phyloP scores from a whole-genome alignment of 2,797 vertebrate genomes.

The Merluccius polli region DNA sequence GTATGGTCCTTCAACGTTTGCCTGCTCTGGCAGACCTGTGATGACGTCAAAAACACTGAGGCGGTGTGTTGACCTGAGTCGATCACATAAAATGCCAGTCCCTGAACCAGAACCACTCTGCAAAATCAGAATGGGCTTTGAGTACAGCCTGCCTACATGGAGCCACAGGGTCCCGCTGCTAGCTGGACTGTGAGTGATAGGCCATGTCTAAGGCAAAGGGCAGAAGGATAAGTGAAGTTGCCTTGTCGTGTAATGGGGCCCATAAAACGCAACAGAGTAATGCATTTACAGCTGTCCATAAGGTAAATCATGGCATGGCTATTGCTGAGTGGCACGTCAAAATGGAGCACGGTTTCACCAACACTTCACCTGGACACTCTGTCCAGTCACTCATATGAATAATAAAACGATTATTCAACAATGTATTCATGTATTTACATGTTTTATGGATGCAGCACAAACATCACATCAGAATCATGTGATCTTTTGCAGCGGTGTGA shows the following conservation, averaged over 20 bases:
- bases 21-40: not conserved
- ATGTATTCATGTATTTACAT: not conserved
- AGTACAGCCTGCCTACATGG: not conserved
- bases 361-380: slow-evolving; percentile 9
- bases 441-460: not conserved
- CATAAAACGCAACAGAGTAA: slow-evolving; percentile 67
- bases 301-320: slow-evolving; percentile 45
- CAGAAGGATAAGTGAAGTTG: slow-evolving; percentile 56
- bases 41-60: not conserved
- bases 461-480: not conserved
- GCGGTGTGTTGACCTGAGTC: not conserved
- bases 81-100: not conserved
- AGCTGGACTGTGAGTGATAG: slow-evolving; percentile 37
- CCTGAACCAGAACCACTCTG: slow-evolving; percentile 1
- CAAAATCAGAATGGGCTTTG: not conserved
- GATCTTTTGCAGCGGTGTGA: not conserved
- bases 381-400: not conserved
- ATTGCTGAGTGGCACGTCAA: slow-evolving; percentile 22
- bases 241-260: slow-evolving; percentile 57
- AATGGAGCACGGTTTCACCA: slow-evolving; percentile 11
- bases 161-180: not conserved
- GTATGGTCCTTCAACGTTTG: not conserved
- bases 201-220: slow-evolving; percentile 49
- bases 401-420: slow-evolving; percentile 9
- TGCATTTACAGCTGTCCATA: slow-evolving; percentile 58